A percentile compares a stretch with the other conserved stretches of the same genome.
These are phyloP conservation scores for Podiceps cristatus DNA, from an alignment of 2,113 vertebrate genomes.

Conservation along the genomic window DNA sequence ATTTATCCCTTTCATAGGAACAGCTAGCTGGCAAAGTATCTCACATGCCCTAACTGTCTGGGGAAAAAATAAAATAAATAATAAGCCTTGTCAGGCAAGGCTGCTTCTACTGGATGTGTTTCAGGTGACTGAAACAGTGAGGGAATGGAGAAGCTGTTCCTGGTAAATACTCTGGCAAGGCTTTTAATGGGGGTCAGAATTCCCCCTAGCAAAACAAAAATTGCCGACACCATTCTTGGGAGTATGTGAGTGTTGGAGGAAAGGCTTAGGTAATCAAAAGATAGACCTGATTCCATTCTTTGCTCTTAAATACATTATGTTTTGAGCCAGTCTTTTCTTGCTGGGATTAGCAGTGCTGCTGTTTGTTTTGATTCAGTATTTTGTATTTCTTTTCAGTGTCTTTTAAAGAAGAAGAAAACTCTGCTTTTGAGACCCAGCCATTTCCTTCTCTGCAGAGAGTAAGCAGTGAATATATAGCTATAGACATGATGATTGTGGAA, in stretches of 20 bases:
- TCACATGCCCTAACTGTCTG: neutral
- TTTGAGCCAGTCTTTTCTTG: neutral
- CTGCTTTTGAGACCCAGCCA: conserved; percentile 91
- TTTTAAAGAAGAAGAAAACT: conserved; percentile 85
- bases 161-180: neutral
- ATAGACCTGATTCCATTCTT: neutral
- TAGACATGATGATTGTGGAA: neutral
- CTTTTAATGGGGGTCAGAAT: neutral
- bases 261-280: neutral
- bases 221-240: rapidly evolving
- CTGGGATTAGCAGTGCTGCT: neutral
- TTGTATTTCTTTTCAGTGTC: conserved; percentile 78
- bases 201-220: neutral
- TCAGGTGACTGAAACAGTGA: neutral
- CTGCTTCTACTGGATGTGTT: neutral
- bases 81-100: neutral
- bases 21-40: neutral
- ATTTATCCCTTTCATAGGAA: neutral
- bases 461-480: conserved; percentile 21
- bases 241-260: neutral
- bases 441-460: conserved; percentile 96
- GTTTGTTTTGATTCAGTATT: neutral
- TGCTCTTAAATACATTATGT: neutral
- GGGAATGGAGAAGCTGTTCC: neutral
- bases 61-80: neutral